Percentiles rank a stretch among this genome's conserved stretches.
Evolutionary conservation across 2,888 invertebrate genomes (phyloP).

Genomic region (Galeruca laticollis): DNA sequence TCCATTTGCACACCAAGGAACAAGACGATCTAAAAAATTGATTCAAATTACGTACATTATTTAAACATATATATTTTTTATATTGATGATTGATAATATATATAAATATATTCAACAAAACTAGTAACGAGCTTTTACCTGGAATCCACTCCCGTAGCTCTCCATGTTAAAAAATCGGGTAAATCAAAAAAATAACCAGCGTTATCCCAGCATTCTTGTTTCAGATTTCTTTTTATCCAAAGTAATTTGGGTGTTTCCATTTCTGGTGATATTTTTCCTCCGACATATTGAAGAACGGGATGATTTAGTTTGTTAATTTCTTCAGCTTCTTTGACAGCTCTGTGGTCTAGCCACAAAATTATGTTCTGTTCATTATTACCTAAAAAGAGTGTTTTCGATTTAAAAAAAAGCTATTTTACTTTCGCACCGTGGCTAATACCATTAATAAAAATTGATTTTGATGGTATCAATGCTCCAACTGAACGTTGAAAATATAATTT

Average conservation of each 20-base stretch:
- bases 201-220: slow-evolving; percentile 75
- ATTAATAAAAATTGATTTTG: background rate
- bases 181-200: slow-evolving; percentile 88
- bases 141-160: slow-evolving; percentile 81
- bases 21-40: slow-evolving; percentile 80
- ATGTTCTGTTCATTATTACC: slow-evolving; percentile 82
- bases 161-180: slow-evolving; percentile 95
- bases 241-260: slow-evolving; percentile 96
- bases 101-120: background rate
- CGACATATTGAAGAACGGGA: slow-evolving; percentile 84
- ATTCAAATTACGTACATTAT: background rate
- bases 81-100: background rate
- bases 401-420: too few species aligned
- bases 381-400: slow-evolving; percentile 53
- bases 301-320: slow-evolving; percentile 83
- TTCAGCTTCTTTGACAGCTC: slow-evolving; percentile 84
- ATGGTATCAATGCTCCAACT: too few species aligned
- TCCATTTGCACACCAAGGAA: slow-evolving; percentile 95
- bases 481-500: too few species aligned
- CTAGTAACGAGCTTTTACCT: slow-evolving; percentile 67
- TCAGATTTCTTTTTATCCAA: slow-evolving; percentile 87
- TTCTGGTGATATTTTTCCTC: slow-evolving; percentile 94
- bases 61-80: too few species aligned
- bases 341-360: slow-evolving; percentile 94
- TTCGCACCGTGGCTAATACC: background rate